phyloP scores from a whole-genome alignment of 2,888 invertebrate species.

The Lasius platythorax region DNA sequence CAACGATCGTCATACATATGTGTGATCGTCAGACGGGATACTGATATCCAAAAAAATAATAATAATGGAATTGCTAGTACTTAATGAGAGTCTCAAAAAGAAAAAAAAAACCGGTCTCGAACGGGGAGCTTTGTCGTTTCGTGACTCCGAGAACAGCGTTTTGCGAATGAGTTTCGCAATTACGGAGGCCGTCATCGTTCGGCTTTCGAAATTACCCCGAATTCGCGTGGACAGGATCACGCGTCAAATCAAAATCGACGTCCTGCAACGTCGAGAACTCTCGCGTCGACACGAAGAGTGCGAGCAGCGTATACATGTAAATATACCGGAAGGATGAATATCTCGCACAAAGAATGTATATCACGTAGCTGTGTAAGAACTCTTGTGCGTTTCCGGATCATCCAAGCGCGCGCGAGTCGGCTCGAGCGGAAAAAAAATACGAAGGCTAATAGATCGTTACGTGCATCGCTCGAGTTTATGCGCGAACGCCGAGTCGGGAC shows the following conservation, averaged over 20 bases:
- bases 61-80: slow-evolving; percentile 62
- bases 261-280: not conserved
- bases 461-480: not conserved
- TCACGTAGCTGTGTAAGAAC: not conserved
- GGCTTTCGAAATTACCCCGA: not conserved
- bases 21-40: not conserved
- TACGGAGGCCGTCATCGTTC: not conserved
- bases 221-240: not conserved
- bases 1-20: not conserved
- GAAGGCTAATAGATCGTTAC: not conserved
- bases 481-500: slow-evolving; percentile 2
- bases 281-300: not conserved
- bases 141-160: not conserved
- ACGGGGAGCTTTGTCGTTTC: not conserved
- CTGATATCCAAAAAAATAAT: slow-evolving; percentile 47
- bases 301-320: not conserved
- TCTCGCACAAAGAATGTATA: slow-evolving; percentile 1
- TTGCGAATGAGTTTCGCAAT: no score
- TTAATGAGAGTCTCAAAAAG: slow-evolving; percentile 55
- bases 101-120: not conserved
- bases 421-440: not conserved
- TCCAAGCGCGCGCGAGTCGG: not conserved
- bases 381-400: not conserved
- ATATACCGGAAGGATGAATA: not conserved
- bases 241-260: not conserved